Base-by-base conservation (phyloP, 2,113 vertebrate genomes). In the Campylorhamphus procurvoides region DNA sequence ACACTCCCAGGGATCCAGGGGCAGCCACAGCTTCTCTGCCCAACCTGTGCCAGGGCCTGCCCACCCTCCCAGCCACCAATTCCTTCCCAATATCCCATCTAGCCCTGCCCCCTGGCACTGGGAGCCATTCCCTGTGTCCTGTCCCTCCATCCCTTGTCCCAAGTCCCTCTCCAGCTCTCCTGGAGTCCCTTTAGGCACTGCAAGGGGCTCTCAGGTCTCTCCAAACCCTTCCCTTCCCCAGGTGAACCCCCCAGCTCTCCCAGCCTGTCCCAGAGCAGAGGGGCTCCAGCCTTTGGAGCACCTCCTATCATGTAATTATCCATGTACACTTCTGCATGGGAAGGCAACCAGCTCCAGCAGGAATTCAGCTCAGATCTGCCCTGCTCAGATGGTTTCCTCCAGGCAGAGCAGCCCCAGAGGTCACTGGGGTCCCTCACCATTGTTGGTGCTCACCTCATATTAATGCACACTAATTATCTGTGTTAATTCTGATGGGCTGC, bases 41-140 rank as follows among this genome's bases (percentile, higher is more conserved):
- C 9, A 87, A 1, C 12, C 64, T 69, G 23, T 16, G n/a, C 39
- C 47, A 53, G 74, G 20, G 20, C 7, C 46, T 78, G 0, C 0
- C 9, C 15, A n/a, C 9, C 12, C 39, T 62, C 33, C 0, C 7
- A 52, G 31, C 1, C 2, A 60, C 4, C 0, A 39, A 62, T 28
- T 53, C 18, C 28, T 17, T 4, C 31, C 72, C 25, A 40, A 9
- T 11, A n/a, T 25, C 56, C 47, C 47, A 47, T 35, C 40, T 0
- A 7, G 0, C 5, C 27, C 47, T 47, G 39, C 23, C 14, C 40
- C 47, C 16, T 47, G 49, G 18, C n/a, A n/a, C 2, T 71, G n/a
- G 17, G 23, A 79, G 16, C n/a, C 66, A 72, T 55, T 63, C 25
- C n/a, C 28, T 4, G 1, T 17, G 12, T 40, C 24, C 40, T 47